Evolutionary conservation across 2,113 vertebrate species (phyloP).

Genomic region (Gopherus evgoodei): DNA sequence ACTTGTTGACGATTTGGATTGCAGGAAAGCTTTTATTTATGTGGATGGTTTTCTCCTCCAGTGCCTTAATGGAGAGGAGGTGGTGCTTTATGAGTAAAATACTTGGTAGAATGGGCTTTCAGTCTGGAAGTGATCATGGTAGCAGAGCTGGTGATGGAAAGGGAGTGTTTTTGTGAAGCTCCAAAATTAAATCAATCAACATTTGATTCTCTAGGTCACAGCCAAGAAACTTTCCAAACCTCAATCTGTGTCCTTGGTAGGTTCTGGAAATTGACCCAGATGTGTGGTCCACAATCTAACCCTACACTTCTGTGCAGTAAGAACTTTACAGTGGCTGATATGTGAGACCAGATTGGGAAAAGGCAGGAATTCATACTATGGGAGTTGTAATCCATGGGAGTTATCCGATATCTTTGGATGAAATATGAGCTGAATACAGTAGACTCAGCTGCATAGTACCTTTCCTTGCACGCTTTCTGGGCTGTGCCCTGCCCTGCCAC

Average conservation of each 20-base stretch:
- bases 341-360: not conserved
- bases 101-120: fast-evolving
- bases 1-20: not conserved
- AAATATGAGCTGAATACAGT: not conserved
- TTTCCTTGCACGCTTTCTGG: no score
- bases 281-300: not conserved
- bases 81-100: not conserved
- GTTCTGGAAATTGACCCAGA: not conserved
- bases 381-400: not conserved
- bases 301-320: not conserved
- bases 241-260: not conserved
- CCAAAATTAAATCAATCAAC: not conserved
- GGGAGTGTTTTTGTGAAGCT: not conserved
- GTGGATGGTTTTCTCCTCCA: not conserved
- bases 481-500: no score
- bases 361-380: not conserved
- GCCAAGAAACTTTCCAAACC: not conserved
- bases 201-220: not conserved
- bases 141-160: not conserved
- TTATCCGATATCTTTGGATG: not conserved
- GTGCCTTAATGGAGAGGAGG: not conserved
- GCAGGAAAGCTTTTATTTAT: not conserved
- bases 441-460: no score
- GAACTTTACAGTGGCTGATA: not conserved
- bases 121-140: not conserved